Conservation (phyloP, 2,797 vertebrate species). For the Rousettus madagascariensis region DNA sequence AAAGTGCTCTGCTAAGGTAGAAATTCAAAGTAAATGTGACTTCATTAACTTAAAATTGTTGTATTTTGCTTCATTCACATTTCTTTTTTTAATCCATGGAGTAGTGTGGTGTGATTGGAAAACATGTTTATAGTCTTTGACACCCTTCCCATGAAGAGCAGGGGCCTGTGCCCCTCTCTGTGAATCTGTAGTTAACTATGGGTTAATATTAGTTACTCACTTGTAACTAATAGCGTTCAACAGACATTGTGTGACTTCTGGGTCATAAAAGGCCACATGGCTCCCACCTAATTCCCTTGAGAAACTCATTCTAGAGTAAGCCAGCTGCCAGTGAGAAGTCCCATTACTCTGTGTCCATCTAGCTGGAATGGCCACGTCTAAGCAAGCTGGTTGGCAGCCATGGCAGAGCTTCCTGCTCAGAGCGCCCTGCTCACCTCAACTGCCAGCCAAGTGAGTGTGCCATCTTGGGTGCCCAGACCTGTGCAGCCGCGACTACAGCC, state of each 20-base stretch:
- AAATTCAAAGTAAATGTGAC: constrained; percentile 14
- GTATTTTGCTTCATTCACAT: not conserved
- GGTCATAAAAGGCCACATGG: not conserved
- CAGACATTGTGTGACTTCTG: not conserved
- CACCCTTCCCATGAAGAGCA: not conserved
- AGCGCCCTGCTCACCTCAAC: not conserved
- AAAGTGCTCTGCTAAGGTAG: not conserved
- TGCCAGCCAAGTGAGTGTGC: too few relatives aligned
- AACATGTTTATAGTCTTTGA: not conserved
- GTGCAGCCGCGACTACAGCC: not conserved
- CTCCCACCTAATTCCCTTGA: not conserved
- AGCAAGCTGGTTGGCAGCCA: not conserved
- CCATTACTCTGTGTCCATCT: not conserved
- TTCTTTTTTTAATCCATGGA: not conserved
- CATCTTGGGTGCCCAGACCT: not conserved
- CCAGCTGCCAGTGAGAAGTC: not conserved
- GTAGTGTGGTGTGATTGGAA: not conserved
- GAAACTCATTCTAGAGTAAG: not conserved
- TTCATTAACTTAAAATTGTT: not conserved
- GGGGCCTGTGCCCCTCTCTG: not conserved
- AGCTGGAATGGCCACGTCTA: not conserved
- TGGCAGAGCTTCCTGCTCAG: not conserved
- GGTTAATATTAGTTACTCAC: not conserved
- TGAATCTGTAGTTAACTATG: not conserved
- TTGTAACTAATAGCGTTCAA: not conserved